Evolutionary conservation across 2,888 invertebrate genomes (phyloP).

Genomic region (Acleris emargana): DNA sequence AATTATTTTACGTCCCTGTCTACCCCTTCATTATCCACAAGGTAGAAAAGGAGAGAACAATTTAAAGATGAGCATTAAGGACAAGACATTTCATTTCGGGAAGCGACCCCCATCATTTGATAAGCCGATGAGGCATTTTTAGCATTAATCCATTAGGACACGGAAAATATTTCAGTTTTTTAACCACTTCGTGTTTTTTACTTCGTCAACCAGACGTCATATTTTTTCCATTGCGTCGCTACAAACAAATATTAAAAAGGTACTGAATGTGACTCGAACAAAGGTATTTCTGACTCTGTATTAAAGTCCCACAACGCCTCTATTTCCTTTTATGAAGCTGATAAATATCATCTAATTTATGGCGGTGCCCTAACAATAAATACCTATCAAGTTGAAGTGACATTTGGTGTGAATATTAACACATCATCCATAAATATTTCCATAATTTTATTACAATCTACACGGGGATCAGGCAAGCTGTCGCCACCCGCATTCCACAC

Average conservation of each 20-base stretch:
- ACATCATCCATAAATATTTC: constrained; percentile 53
- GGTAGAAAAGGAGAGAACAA: constrained; percentile 52
- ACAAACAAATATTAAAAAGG: too few species aligned
- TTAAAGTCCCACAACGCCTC: constrained; percentile 10
- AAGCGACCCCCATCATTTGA: constrained; percentile 77
- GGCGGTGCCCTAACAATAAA: constrained; percentile 34
- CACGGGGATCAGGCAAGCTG: constrained; percentile 75
- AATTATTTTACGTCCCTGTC: constrained; percentile 66
- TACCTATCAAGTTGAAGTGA: constrained; percentile 38
- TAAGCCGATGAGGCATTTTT: constrained; percentile 76
- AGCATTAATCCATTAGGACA: constrained; percentile 73
- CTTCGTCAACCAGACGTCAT: neutral
- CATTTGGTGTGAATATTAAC: constrained; percentile 57
- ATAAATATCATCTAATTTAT: constrained; percentile 35
- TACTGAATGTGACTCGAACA: too few species aligned
- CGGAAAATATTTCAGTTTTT: constrained; percentile 65
- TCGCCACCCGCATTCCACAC: constrained; percentile 78
- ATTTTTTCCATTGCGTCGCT: neutral
- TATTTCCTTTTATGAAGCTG: constrained; percentile 30
- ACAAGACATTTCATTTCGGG: constrained; percentile 75
- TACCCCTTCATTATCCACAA: constrained; percentile 31
- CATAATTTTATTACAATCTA: constrained; percentile 74
- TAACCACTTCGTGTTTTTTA: constrained; percentile 18
- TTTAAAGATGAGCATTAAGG: constrained; percentile 63
- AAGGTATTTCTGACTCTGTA: too few species aligned